phyloP scores from a whole-genome alignment of 2,797 vertebrate species.

The Pseudomugil tenellus region DNA sequence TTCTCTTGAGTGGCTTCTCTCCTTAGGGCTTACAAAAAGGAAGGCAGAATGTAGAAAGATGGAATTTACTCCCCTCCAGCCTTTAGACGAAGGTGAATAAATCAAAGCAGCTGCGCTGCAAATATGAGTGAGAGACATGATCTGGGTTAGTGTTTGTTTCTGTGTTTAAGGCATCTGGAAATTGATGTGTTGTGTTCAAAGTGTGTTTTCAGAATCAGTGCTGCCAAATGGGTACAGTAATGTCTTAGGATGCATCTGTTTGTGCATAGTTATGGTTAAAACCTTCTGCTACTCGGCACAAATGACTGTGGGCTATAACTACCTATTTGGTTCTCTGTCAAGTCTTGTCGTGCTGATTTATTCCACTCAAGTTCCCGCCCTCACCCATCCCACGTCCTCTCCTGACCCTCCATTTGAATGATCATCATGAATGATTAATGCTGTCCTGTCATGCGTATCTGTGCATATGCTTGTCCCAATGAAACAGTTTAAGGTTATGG shows the following conservation, averaged over 20 bases:
- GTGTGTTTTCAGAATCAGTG: conserved; percentile 4
- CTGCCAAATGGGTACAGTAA: not conserved
- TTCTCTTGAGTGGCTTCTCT: conserved; percentile 75
- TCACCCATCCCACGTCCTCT: conserved; percentile 6
- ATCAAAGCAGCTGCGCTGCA: conserved; percentile 56
- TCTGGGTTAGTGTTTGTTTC: conserved; percentile 38
- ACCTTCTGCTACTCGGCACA: conserved; percentile 57
- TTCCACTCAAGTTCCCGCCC: conserved; percentile 46
- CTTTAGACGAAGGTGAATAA: conserved; percentile 48
- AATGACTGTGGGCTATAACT: conserved; percentile 72
- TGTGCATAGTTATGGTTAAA: conserved; percentile 6
- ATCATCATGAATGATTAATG: conserved; percentile 77
- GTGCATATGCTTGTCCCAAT: conserved; percentile 51
- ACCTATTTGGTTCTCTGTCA: conserved; percentile 75
- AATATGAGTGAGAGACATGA: conserved; percentile 32
- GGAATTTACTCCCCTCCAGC: conserved; percentile 45
- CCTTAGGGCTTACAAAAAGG: conserved; percentile 59
- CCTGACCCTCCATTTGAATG: conserved; percentile 60
- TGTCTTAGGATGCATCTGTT: conserved; percentile 7
- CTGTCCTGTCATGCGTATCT: conserved; percentile 29
- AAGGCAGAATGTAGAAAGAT: conserved; percentile 56
- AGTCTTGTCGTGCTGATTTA: conserved; percentile 69
- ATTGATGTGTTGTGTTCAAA: conserved; percentile 9
- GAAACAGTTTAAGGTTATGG: conserved; percentile 23
- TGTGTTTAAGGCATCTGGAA: conserved; percentile 27